Evolutionary conservation across 2,113 vertebrate genomes (phyloP).

Genomic region (Noctilio leporinus): DNA sequence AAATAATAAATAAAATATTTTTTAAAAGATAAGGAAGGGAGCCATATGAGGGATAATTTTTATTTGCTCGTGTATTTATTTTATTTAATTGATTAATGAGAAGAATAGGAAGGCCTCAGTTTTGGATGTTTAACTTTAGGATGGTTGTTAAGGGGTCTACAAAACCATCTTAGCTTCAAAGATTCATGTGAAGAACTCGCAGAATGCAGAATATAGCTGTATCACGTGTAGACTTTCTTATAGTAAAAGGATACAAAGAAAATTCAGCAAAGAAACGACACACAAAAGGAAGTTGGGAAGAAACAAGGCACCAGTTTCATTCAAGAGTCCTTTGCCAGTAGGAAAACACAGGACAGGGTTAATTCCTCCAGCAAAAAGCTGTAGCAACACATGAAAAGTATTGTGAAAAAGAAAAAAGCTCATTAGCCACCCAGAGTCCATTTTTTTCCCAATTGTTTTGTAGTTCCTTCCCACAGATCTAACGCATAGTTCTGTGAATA

Average conservation of each 20-base stretch:
- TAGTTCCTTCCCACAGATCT: too few species aligned
- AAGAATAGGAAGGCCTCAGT: neutral
- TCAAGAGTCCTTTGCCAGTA: neutral
- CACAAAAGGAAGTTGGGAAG: neutral
- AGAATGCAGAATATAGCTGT: neutral
- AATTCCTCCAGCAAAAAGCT: neutral
- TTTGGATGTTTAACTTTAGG: neutral
- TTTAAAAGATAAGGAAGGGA: neutral
- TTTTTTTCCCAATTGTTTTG: too few species aligned
- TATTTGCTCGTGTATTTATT: neutral
- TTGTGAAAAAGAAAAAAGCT: neutral
- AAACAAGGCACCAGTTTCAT: neutral
- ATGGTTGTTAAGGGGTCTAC: neutral
- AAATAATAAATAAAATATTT: too few species aligned
- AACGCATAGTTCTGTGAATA: too few species aligned
- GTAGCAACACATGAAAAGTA: neutral
- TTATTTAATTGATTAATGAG: neutral
- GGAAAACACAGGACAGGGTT: neutral
- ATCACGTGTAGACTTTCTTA: neutral
- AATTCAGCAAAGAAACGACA: neutral
- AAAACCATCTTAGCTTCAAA: neutral
- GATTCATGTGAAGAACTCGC: neutral
- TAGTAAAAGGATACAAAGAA: neutral
- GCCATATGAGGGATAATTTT: neutral
- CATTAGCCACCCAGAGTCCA: neutral